Percentiles rank a stretch among this genome's conserved stretches.
These are phyloP conservation scores for Drosophila kohkoa DNA, from an alignment of 1,140 invertebrate genomes.

Conservation along the genomic window DNA sequence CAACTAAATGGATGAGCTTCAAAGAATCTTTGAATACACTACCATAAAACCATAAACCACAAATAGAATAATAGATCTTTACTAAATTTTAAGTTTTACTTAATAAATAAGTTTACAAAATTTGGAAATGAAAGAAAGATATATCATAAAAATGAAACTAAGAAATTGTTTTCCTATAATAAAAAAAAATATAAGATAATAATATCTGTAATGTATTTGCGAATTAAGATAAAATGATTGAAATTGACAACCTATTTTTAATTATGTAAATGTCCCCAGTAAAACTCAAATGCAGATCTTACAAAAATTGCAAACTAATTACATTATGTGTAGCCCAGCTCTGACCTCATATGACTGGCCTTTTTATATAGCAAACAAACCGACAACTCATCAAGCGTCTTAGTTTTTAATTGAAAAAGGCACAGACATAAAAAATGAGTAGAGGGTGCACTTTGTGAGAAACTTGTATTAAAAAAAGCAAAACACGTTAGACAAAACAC, in stretches of 20 bases:
- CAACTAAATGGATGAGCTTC: slow-evolving; percentile 7
- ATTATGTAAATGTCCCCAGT: no score
- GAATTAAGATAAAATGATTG: no score
- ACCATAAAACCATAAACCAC: not conserved
- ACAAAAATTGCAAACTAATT: not conserved
- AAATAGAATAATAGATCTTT: no score
- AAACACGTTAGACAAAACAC: slow-evolving; percentile 59
- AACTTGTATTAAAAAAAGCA: slow-evolving; percentile 47
- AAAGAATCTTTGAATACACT: slow-evolving; percentile 21
- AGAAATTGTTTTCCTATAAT: no score
- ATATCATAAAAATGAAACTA: no score
- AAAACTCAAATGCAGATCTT: no score
- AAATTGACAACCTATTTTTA: no score
- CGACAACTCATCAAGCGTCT: slow-evolving; percentile 39
- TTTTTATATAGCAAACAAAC: not conserved
- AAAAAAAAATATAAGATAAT: no score
- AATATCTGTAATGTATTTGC: no score
- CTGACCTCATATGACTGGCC: slow-evolving; percentile 20
- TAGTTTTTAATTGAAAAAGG: slow-evolving; percentile 67
- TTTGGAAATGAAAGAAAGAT: no score
- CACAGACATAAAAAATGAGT: slow-evolving; percentile 45
- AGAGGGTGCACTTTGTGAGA: slow-evolving; percentile 39
- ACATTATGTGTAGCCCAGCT: slow-evolving; percentile 14
- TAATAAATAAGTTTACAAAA: no score
- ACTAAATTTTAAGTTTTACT: no score